Evolutionary conservation across 2,797 vertebrate species (phyloP).

Genomic region (Macropus fuliginosus): DNA sequence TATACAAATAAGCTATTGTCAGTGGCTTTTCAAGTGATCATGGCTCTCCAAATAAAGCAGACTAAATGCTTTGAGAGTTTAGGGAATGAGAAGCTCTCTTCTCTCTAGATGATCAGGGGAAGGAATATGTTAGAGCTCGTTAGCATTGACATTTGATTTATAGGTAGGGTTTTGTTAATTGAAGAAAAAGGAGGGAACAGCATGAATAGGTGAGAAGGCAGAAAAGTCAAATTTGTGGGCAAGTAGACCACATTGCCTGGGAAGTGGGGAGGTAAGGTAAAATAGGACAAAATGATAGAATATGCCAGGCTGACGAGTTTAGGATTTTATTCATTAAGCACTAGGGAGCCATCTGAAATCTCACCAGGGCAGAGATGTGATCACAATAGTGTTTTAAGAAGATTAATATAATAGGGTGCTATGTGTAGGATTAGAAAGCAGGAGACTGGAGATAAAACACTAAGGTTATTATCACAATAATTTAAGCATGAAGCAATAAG

Average conservation of each 20-base stretch:
- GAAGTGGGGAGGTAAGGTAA: neutral
- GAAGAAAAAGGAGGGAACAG: neutral
- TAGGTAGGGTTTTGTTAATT: neutral
- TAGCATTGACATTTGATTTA: neutral
- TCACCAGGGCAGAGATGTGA: neutral
- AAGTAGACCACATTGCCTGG: neutral
- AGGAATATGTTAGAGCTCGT: neutral
- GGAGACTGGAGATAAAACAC: neutral
- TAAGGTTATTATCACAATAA: neutral
- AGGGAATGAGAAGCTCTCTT: neutral
- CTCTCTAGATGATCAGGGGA: neutral
- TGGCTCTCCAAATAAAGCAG: neutral
- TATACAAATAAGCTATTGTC: neutral
- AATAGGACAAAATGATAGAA: neutral
- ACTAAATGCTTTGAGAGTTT: neutral
- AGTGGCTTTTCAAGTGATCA: neutral
- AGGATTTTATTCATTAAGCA: neutral
- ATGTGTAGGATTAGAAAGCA: neutral
- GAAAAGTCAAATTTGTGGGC: neutral
- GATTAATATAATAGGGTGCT: neutral
- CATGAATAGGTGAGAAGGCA: neutral
- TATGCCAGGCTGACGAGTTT: neutral
- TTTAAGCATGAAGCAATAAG: neutral
- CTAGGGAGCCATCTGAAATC: neutral
- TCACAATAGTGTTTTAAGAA: neutral